Base-by-base conservation (phyloP, 2,888 invertebrate genomes). In the Hemicrepidius hirtus region DNA sequence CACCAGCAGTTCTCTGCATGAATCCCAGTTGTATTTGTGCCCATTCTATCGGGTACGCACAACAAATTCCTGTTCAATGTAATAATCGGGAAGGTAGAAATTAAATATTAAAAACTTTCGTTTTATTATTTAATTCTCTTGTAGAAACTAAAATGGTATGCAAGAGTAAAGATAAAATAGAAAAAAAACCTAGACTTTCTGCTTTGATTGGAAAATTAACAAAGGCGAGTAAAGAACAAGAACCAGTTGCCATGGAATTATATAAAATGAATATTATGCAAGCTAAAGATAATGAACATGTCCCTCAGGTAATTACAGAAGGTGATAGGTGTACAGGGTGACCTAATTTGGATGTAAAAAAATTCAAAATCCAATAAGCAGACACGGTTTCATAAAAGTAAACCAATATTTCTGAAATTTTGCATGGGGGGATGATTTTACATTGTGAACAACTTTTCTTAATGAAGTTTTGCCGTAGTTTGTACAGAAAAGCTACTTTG, bases 181-280 rank as follows among this genome's bases (percentile, higher is more conserved):
- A 63, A 21, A 67, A 49, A 12, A 72, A 63, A 28, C 32, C 6
- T 7, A 46, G 21, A 28, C n/a, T 68, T 10, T 59, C 68, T 0
- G 16, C 28, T 35, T 37, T 70, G 2, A 46, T 70, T 18, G 64
- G 21, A 28, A 65, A 53, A 37, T 40, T 73, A n/a, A 68, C 24
- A 10, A 62, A 62, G 16, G 24, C 28, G 1, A 21, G 20, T 12
- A 69, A 57, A 59, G 24, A 28, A 28, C 13, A 7, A 4, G 49
- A 41, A 12, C 18, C 20, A 68, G 41, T 35, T 24, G 71, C 74
- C n/a, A 55, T 68, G 40, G 78, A 82, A 66, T 74, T 82, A 18
- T 82, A 82, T 68, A 79, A 76, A 66, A 81, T 82, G 32, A 81
- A 82, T 68, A 77, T 81, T 40, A 71, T 75, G 50, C 79, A 80